Base-by-base conservation (phyloP, 2,113 vertebrate genomes). In the Camelus bactrianus region DNA sequence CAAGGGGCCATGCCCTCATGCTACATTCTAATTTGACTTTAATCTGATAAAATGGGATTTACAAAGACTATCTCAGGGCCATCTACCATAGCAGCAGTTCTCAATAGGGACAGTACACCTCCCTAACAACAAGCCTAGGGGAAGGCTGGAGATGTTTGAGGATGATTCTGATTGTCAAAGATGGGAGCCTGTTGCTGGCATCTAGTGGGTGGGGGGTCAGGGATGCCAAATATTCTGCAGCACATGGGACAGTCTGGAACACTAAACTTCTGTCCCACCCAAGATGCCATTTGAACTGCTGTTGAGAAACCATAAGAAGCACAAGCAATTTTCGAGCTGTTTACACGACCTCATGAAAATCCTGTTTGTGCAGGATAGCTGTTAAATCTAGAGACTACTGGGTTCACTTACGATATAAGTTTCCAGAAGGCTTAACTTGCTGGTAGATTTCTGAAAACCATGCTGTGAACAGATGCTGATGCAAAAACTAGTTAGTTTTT, bases 361-460 rank as follows among this genome's bases (percentile, higher is more conserved):
- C 20, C 48, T 83, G 38, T 67, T 91, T 42, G 54, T 35, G 26
- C 26, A 58, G n/a, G 26, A 83, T 24, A 95, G 76, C 12, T 84
- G 65, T 87, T 87, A 80, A 81, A 86, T 80, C 38, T 58, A 91
- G 93, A 92, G 24, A 48, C 83, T 73, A 75, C 32, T 65, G 70
- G 50, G 86, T 60, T 75, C 16, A 16, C 30, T 80, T 91, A 91
- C 4, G 7, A 80, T 67, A 91, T 65, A 88, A 88, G 50, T 77
- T 91, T 95, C 56, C 70, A 91, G 81, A 69, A 50, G 50, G 64
- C n/a, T 96, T 97, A 83, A 52, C 30, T 80, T 83, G 64, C 17
- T 9, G 20, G 6, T 17, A 83, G 70, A 91, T 14, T 93, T 88
- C 64, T 75, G 70, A 84, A 95, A 89, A 89, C 19, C 8, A n/a